Evolutionary conservation across 1,140 invertebrate genomes (phyloP).

Genomic region (Drosophila ohnishii): DNA sequence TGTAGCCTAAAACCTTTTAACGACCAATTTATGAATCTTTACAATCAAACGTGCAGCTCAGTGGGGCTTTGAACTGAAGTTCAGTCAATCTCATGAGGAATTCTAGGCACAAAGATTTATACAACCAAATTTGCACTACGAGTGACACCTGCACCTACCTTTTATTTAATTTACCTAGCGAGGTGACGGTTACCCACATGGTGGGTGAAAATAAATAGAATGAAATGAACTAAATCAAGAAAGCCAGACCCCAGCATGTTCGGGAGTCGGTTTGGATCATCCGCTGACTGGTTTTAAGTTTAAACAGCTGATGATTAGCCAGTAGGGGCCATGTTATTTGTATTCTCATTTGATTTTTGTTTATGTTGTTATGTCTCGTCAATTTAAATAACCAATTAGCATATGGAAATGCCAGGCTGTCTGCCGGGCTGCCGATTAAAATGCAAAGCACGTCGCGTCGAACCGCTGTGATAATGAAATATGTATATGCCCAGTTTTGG

Average conservation of each 20-base stretch:
- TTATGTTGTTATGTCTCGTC: neutral
- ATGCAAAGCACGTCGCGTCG: conserved; percentile 61
- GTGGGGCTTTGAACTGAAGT: conserved; percentile 12
- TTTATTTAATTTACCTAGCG: conserved; percentile 28
- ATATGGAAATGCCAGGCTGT: conserved; percentile 67
- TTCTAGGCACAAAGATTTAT: conserved; percentile 49
- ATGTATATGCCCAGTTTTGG: conserved; percentile 55
- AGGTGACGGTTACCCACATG: conserved; percentile 44
- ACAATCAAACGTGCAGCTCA: conserved; percentile 36
- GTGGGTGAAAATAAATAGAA: conserved; percentile 19
- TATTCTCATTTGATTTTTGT: conserved; percentile 16
- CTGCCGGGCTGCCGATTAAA: conserved; percentile 46
- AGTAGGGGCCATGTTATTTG: conserved; percentile 21
- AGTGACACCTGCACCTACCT: conserved; percentile 54
- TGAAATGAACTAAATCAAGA: conserved; percentile 4
- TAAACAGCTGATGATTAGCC: conserved; percentile 47
- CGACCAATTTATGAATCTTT: conserved; percentile 27
- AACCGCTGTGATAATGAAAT: conserved; percentile 47
- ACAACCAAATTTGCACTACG: conserved; percentile 51
- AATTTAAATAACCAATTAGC: conserved; percentile 72
- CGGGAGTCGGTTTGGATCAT: neutral
- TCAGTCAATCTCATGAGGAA: conserved; percentile 44
- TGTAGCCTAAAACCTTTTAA: conserved; percentile 9
- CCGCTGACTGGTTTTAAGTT: conserved; percentile 15
- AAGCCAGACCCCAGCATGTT: neutral